Evolutionary conservation across 2,113 vertebrate species (phyloP).

Genomic region (Benitochromis conjunctus): DNA sequence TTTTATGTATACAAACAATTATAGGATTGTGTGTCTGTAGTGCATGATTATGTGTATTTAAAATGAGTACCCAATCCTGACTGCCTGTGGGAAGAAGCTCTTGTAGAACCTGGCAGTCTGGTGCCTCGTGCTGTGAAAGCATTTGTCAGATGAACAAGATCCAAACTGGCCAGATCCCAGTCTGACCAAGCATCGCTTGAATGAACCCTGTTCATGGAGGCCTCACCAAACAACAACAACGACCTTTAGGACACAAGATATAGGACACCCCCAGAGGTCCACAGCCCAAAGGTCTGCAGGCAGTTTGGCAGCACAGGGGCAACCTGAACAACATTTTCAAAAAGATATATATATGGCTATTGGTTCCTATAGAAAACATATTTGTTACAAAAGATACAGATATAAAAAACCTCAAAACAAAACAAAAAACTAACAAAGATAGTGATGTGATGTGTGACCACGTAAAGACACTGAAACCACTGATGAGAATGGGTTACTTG

Average conservation of each 20-base stretch:
- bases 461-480: too few relatives aligned
- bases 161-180: not conserved
- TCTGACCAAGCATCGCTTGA: not conserved
- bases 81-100: not conserved
- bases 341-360: not conserved
- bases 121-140: rapidly evolving
- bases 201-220: not conserved
- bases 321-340: not conserved
- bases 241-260: not conserved
- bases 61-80: not conserved
- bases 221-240: not conserved
- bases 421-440: too few relatives aligned
- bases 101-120: not conserved
- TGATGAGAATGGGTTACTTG: not conserved
- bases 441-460: too few relatives aligned
- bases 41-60: not conserved
- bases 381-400: too few relatives aligned
- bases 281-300: not conserved
- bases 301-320: not conserved
- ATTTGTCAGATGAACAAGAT: not conserved
- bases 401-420: too few relatives aligned
- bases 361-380: too few relatives aligned
- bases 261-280: not conserved
- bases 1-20: not conserved
- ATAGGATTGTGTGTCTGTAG: not conserved